Base-by-base conservation (phyloP, 2,888 invertebrate species). In the Erebia palarica region DNA sequence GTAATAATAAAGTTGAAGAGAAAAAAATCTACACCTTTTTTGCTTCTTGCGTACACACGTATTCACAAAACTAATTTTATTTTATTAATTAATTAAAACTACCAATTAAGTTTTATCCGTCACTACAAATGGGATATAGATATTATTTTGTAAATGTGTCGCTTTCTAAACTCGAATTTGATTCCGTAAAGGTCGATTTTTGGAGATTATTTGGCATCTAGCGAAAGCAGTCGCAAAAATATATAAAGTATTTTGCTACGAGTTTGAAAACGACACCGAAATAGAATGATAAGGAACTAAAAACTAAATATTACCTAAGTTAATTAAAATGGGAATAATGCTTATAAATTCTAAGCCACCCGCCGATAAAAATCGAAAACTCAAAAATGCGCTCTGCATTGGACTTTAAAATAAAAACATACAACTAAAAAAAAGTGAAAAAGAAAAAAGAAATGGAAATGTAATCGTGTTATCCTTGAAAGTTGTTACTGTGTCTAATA, bases 301-400 rank as follows among this genome's bases (percentile, higher is more conserved):
- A 75, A 83, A 82, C 89, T 89, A 83, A 82, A 82, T 86, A 78
- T 79, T 76, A 49, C 63, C 49, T 49, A 47, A 63, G 49, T 63
- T 57, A 66, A 49, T 59, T 27, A 58, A 86, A 84, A 87, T 85
- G 91, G 91, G 90, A 92, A 92, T 91, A 89, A 87, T 88, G 86
- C 89, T 89, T 91, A 91, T 85, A 82, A 86, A 87, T 90, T 82
- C 86, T 89, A 89, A 85, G 81, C 82, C 81, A 78, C 86, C 86
- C 86, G 78, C 77, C 79, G 76, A 80, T 81, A 80, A 81, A 85
- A 84, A 82, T 78, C 18, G 27, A 21, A 36, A 57, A 66, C 36
- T 53, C 55, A 27, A 83, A 87, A 88, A 90, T 89, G 88, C 90
- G 83, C 59, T 76, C 82, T 77, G 87, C 89, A 89, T 85, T 79